These are phyloP conservation scores for Heliconius nattereri DNA, from an alignment of 1,140 invertebrate species.

Conservation along the genomic window DNA sequence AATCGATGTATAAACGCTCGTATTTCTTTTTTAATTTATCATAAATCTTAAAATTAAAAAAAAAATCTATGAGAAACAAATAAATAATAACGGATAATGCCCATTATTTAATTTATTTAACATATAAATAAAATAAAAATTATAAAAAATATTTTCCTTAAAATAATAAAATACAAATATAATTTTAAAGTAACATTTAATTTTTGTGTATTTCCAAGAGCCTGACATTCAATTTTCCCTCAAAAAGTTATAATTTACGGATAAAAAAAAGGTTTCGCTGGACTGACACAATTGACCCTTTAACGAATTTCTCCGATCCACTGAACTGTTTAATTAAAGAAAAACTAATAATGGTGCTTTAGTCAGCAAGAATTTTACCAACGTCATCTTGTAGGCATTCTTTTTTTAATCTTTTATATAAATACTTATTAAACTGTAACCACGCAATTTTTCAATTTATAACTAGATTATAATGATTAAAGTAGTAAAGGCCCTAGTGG, in stretches of 20 bases:
- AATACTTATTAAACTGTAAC: not conserved
- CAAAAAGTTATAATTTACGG: slow-evolving; percentile 12
- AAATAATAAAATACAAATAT: too few species aligned
- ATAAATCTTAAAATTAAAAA: too few species aligned
- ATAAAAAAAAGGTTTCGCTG: slow-evolving; percentile 8
- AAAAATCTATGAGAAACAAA: too few species aligned
- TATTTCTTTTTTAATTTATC: too few species aligned
- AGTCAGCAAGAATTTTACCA: slow-evolving; percentile 24
- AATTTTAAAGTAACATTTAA: not conserved
- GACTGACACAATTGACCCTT: slow-evolving; percentile 21
- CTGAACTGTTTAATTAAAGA: slow-evolving; percentile 34
- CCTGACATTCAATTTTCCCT: not conserved
- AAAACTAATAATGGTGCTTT: slow-evolving; percentile 26
- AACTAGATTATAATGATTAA: too few species aligned
- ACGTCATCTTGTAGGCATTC: slow-evolving; percentile 23
- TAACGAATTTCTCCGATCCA: slow-evolving; percentile 30
- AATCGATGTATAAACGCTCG: too few species aligned
- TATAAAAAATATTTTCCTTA: too few species aligned
- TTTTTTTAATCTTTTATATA: slow-evolving; percentile 19
- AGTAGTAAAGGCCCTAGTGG: too few species aligned
- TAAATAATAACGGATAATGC: too few species aligned
- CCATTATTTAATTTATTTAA: too few species aligned
- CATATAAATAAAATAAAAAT: too few species aligned
- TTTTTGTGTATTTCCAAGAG: not conserved
- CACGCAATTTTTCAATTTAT: not conserved